These are phyloP conservation scores for Echinops telfairi DNA, from an alignment of 2,113 vertebrate genomes.

Conservation along the genomic window DNA sequence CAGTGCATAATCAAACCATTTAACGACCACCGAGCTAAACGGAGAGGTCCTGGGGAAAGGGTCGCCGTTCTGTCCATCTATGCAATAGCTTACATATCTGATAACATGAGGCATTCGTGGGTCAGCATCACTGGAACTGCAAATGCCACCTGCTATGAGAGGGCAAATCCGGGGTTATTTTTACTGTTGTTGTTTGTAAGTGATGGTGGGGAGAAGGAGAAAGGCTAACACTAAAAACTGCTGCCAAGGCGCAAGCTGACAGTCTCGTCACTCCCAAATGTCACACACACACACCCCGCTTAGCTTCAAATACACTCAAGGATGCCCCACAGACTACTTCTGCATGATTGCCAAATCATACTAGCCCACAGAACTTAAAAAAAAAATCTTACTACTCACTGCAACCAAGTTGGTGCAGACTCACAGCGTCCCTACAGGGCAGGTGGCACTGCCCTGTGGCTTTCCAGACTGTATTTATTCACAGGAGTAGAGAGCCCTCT, in stretches of 20 bases:
- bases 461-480: too few relatives aligned
- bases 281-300: background rate
- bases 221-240: background rate
- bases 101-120: conserved; percentile 33
- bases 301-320: conserved; percentile 47
- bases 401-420: too few relatives aligned
- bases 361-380: background rate
- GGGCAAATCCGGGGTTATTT: background rate
- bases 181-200: conserved; percentile 24
- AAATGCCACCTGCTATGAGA: background rate
- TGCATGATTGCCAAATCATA: background rate
- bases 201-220: background rate
- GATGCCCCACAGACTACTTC: background rate
- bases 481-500: too few relatives aligned
- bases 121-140: background rate
- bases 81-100: background rate
- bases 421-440: too few relatives aligned
- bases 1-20: background rate
- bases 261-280: conserved; percentile 1
- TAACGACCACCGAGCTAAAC: background rate
- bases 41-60: background rate
- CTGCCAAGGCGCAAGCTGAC: conserved; percentile 6
- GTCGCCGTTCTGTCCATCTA: background rate
- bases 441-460: too few relatives aligned
- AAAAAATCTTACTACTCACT: background rate